Percentiles rank a stretch among this genome's conserved stretches.
Evolutionary conservation across 1,140 invertebrate species (phyloP).

Genomic region (Diabrotica virgifera): DNA sequence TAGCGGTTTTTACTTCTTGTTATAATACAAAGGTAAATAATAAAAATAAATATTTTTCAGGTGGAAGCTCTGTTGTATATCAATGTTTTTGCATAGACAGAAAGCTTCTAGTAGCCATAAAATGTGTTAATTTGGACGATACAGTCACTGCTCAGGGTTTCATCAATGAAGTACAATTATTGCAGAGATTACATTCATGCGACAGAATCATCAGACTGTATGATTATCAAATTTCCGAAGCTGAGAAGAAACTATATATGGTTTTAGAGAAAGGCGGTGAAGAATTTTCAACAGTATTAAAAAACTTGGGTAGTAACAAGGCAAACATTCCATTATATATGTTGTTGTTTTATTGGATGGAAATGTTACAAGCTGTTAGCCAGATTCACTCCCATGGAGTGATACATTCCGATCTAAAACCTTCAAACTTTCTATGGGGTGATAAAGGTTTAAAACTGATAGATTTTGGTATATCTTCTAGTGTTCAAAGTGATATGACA

Average conservation of each 20-base stretch:
- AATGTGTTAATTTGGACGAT: constrained; percentile 65
- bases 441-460: constrained; percentile 88
- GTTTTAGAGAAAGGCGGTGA: constrained; percentile 92
- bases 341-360: constrained; percentile 87
- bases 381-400: constrained; percentile 89
- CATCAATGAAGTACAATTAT: constrained; percentile 85
- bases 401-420: constrained; percentile 95
- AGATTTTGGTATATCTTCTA: constrained; percentile 97
- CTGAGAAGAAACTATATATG: constrained; percentile 69
- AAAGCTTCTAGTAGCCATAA: constrained; percentile 38
- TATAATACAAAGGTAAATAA: too few species aligned
- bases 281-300: constrained; percentile 79
- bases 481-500: constrained; percentile 83
- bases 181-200: constrained; percentile 81
- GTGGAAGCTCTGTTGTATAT: constrained; percentile 45
- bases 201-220: constrained; percentile 80
- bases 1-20: too few species aligned
- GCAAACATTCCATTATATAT: constrained; percentile 64
- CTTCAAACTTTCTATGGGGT: constrained; percentile 93
- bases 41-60: too few species aligned
- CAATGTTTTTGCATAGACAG: constrained; percentile 33
- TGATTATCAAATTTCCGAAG: constrained; percentile 67
- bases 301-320: constrained; percentile 56
- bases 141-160: constrained; percentile 68
- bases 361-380: constrained; percentile 89